Base-by-base conservation (phyloP, 2,888 invertebrate genomes). In the Melanostoma mellinum region DNA sequence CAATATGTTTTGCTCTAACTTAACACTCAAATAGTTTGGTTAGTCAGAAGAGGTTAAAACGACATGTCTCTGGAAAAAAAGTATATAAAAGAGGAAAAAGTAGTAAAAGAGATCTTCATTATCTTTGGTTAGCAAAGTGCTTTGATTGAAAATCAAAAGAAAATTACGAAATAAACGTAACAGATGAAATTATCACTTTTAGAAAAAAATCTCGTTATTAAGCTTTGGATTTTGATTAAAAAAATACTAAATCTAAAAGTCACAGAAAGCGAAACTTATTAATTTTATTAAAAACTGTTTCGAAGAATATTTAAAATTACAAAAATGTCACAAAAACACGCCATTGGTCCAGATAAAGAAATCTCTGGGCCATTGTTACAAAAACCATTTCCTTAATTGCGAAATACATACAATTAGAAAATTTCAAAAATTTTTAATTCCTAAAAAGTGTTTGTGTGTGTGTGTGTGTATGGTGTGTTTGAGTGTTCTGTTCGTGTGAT, bases 281-380 rank as follows among this genome's bases (percentile, higher is more conserved):
- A n/a, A 40, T 44, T 69, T 69, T 61, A 61, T 71, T 69, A 38
- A 40, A 56, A 56, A 56, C 38, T 40, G 20, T 56, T 56, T 63
- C 36, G n/a, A 36, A 52, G 33, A 44, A 44, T 5, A 33, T 32
- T 42, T 8, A 73, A 56, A 33, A 36, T 35, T 36, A 56, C 50
- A 56, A 75, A 74, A 69, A 65, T 55, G 76, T 61, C 72, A 81
- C 77, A 81, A 72, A 56, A 44, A n/a, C 67, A 81, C 77, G 77
- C 81, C 40, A 9, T 56, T 72, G 48, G 53, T 52, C 76, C 81
- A 72, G 55, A 48, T 72, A 71, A 71, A 76, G 52, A 61, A 76
- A 42, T 61, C 32, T 33, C 53, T 67, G 81, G 48, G 72, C 71
- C 61, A 56, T 44, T 20, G 20, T 20, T 75, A 63, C 80, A 80